phyloP scores from a whole-genome alignment of 2,797 vertebrate genomes.

The Phoebastria nigripes region DNA sequence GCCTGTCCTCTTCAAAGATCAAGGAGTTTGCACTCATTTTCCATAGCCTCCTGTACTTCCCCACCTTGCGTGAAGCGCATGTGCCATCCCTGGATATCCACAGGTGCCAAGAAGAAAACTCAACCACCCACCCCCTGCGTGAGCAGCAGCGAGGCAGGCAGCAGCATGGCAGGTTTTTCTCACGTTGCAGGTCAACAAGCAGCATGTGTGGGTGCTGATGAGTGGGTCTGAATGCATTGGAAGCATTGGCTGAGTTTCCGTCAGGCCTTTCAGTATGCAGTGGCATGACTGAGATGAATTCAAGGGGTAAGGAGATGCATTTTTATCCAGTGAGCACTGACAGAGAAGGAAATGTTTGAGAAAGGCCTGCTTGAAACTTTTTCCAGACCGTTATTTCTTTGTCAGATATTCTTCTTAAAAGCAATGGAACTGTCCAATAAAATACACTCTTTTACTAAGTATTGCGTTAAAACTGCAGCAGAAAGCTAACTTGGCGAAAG shows the following conservation, averaged over 20 bases:
- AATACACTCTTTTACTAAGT: neutral
- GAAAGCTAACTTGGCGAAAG: neutral
- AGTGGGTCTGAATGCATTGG: neutral
- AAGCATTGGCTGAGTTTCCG: neutral
- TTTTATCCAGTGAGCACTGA: neutral
- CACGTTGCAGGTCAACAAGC: fast-evolving
- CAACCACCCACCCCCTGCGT: neutral
- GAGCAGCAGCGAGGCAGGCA: neutral
- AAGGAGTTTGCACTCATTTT: neutral
- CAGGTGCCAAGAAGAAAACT: too few relatives aligned
- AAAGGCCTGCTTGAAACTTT: neutral
- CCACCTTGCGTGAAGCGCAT: fast-evolving
- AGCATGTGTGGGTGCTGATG: neutral
- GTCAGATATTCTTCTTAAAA: neutral
- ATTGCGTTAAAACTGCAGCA: neutral
- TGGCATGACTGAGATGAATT: neutral
- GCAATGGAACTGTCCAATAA: neutral
- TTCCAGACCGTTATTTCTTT: neutral
- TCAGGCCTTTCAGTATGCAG: neutral
- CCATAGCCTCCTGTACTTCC: neutral
- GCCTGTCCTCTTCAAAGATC: neutral
- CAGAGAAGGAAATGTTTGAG: neutral
- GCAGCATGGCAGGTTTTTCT: neutral
- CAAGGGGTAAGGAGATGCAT: neutral
- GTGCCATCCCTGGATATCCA: neutral